Evolutionary conservation across 2,113 vertebrate genomes (phyloP).

Genomic region (Pedetes capensis): DNA sequence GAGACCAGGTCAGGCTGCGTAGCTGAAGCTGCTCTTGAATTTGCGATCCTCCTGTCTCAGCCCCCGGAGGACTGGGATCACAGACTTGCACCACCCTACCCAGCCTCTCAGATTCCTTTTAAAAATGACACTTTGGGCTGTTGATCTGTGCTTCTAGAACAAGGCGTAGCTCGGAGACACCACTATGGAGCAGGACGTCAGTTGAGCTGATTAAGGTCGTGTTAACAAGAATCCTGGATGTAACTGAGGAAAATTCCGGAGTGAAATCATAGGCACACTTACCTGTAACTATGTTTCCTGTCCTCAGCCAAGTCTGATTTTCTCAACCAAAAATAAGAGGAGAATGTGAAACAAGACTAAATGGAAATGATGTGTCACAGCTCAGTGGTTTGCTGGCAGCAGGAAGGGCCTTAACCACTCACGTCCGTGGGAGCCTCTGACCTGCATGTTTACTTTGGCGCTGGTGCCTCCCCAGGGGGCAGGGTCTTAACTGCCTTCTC

Average conservation of each 20-base stretch:
- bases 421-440: background rate
- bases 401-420: accelerated
- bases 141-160: background rate
- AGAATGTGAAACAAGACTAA: background rate
- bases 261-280: background rate
- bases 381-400: background rate
- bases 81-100: background rate
- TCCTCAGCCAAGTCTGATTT: background rate
- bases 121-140: background rate
- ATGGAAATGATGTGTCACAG: accelerated
- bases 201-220: background rate
- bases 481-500: background rate
- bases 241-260: background rate
- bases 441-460: background rate
- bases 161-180: background rate
- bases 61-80: background rate
- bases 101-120: background rate
- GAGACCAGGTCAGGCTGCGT: background rate
- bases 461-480: accelerated
- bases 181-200: background rate
- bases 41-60: background rate
- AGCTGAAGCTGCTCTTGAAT: background rate
- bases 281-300: background rate
- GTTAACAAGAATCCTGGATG: background rate
- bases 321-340: background rate